These are phyloP conservation scores for Latrodectus elegans DNA, from an alignment of 2,888 invertebrate species.

Conservation along the genomic window DNA sequence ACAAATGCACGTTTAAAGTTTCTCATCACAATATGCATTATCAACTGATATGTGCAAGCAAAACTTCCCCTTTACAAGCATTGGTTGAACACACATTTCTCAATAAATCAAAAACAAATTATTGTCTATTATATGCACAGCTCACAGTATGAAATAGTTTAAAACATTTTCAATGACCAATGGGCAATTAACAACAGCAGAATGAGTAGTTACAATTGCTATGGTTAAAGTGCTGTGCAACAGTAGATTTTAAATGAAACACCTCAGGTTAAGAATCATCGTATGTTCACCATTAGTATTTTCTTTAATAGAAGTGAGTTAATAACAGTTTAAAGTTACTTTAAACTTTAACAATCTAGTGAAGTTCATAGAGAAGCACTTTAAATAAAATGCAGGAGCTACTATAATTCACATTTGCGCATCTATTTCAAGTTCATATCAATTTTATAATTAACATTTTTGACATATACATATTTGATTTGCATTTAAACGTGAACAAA, in stretches of 20 bases:
- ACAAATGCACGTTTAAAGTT: conserved; percentile 40
- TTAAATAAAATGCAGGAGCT: neutral
- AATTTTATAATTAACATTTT: conserved; percentile 2
- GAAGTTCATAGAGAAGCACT: too few species aligned
- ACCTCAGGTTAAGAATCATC: conserved; percentile 25
- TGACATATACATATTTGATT: neutral
- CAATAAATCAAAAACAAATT: conserved; percentile 24
- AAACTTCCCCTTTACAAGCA: conserved; percentile 52
- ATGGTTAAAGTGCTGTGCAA: conserved; percentile 44
- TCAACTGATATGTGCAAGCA: conserved; percentile 67
- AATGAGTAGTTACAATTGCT: conserved; percentile 20
- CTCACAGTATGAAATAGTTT: conserved; percentile 19
- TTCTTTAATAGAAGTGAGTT: too few species aligned
- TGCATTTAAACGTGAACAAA: neutral
- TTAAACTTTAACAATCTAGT: conserved; percentile 30
- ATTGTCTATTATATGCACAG: conserved; percentile 27
- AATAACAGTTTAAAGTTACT: neutral
- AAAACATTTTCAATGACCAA: conserved; percentile 6
- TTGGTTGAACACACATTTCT: conserved; percentile 35
- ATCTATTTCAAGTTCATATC: neutral
- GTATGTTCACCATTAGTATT: too few species aligned
- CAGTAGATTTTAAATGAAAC: conserved; percentile 43
- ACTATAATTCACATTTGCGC: neutral
- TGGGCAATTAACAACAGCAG: conserved; percentile 47
- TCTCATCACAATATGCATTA: conserved; percentile 43